phyloP scores from a whole-genome alignment of 2,888 invertebrate genomes.

The Alviniconcha strummeri region DNA sequence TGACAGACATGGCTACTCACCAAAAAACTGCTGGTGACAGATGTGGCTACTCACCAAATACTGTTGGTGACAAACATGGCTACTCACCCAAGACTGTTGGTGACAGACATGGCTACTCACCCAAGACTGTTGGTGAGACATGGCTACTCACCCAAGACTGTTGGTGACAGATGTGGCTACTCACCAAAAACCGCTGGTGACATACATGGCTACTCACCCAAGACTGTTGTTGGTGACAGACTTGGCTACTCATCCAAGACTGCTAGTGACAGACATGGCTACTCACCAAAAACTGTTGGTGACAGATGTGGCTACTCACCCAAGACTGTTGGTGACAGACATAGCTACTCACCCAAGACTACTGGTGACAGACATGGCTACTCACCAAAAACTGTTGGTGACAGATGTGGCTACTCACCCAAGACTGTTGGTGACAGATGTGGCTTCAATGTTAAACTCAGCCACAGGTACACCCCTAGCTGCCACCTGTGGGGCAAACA shows the following conservation, averaged over 20 bases:
- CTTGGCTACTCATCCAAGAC: slow-evolving; percentile 75
- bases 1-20: too few species aligned
- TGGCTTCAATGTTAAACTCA: slow-evolving; percentile 82
- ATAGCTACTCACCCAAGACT: background rate
- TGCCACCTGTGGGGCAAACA: slow-evolving; percentile 87
- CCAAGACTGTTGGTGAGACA: slow-evolving; percentile 59
- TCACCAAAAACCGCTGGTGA: background rate
- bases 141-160: too few species aligned
- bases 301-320: slow-evolving; percentile 56
- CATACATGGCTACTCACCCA: too few species aligned
- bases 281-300: slow-evolving; percentile 84
- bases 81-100: too few species aligned
- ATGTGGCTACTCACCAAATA: too few species aligned
- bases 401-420: slow-evolving; percentile 72
- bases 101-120: too few species aligned
- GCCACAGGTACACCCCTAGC: slow-evolving; percentile 84
- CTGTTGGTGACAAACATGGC: too few species aligned
- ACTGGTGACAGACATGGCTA: background rate
- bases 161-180: slow-evolving; percentile 75
- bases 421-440: slow-evolving; percentile 76
- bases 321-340: background rate
- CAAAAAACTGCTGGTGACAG: too few species aligned
- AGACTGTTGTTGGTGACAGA: too few species aligned
- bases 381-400: slow-evolving; percentile 75
- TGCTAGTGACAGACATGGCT: slow-evolving; percentile 76